phyloP scores from a whole-genome alignment of 2,888 invertebrate genomes.

The Slavum lentiscoides region DNA sequence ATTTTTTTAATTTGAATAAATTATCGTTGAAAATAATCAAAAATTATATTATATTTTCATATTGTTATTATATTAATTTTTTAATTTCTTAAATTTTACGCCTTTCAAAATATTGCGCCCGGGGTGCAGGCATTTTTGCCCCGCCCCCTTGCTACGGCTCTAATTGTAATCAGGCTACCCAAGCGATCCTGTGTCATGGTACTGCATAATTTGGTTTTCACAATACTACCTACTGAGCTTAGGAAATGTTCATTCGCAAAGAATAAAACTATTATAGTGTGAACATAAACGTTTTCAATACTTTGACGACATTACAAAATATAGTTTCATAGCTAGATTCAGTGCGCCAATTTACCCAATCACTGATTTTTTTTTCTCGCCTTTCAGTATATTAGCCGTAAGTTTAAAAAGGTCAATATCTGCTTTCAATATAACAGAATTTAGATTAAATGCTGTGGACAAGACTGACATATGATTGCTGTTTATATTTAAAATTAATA shows the following conservation, averaged over 20 bases:
- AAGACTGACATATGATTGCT: not conserved
- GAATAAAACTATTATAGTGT: not conserved
- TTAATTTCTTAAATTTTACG: no score
- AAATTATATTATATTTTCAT: no score
- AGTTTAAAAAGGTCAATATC: not conserved
- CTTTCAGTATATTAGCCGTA: not conserved
- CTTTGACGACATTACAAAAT: not conserved
- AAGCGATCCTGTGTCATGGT: not conserved
- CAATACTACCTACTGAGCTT: not conserved
- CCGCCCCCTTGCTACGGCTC: no score
- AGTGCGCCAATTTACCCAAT: not conserved
- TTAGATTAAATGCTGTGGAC: not conserved
- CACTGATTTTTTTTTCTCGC: not conserved
- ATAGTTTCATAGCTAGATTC: not conserved
- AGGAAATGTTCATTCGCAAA: not conserved
- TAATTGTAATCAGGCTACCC: no score
- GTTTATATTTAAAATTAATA: not conserved
- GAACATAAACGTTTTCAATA: not conserved
- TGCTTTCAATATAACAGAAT: slow-evolving; percentile 3
- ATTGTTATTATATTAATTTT: no score
- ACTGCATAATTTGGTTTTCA: not conserved
- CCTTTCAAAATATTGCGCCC: no score
- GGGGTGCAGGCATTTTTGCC: no score
- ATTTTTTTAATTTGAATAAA: no score
- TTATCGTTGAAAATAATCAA: no score